Base-by-base conservation (phyloP, 2,113 vertebrate genomes). In the Alexandromys fortis region DNA sequence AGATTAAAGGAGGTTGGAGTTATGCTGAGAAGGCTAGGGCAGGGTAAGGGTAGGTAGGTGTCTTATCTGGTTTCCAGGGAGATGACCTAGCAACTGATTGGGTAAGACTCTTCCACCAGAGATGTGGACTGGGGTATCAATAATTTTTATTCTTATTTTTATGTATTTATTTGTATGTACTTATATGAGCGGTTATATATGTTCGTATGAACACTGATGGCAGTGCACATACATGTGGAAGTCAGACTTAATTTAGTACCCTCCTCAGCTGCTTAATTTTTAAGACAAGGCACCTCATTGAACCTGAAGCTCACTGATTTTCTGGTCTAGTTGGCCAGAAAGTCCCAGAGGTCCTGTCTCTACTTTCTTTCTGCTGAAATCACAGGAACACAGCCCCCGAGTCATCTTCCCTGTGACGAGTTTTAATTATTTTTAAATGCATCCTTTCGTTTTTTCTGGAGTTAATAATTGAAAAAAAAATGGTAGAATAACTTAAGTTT, bases 371-470 rank as follows among this genome's bases (percentile, higher is more conserved):
- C 58, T 85, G 38, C 8, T 45, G 16, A 61, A 85, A 42, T 45
- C 45, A 45, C 1, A 65, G 38, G 38, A 38, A 30, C 28, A 65
- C 3, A 61, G 5, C 11, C 13, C 58, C 24, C 17, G 7, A 30
- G n/a, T n/a, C 24, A 47, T 86, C 9, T 47, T 30, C 21, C 28
- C 9, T 7, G 2, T 67, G 24, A 17, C 2, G 17, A 67, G 24
- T 47, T 65, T 65, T 67, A 86, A 67, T 67, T 63, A 67, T 67
- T 67, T 86, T 86, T 67, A 61, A 38, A 85, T 58, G 1, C 28
- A 86, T 96, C 91, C 65, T 21, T 65, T 95, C 10, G 73, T 1
- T 81, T 90, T 90, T 86, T 35, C 35, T n/a, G 6, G 19, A 92
- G 72, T 61, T 8, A 92, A 30, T 82, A 19, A 65, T 79, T 94